Percentiles rank a stretch among this genome's conserved stretches.
Evolutionary conservation across 1,140 invertebrate species (phyloP).

Genomic region (Druon quercuslanigerum): DNA sequence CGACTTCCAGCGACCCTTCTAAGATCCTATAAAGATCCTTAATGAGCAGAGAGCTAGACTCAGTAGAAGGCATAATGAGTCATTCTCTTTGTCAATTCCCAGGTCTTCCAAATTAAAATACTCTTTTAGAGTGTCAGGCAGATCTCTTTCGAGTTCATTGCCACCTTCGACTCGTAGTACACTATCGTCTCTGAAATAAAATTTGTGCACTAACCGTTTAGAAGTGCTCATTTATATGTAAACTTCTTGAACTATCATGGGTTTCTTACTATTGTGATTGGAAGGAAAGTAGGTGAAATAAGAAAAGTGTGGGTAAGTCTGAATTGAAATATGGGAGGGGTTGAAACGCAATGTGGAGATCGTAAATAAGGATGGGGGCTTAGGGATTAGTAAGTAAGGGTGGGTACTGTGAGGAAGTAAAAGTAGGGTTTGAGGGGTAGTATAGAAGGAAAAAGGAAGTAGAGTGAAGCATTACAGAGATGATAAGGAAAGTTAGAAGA

Average conservation of each 20-base stretch:
- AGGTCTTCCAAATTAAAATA: background rate
- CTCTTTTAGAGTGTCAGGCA: background rate
- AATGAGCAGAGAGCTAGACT: background rate
- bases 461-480: too few relatives aligned
- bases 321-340: too few relatives aligned
- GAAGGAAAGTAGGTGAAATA: too few relatives aligned
- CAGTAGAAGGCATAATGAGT: slow-evolving; percentile 6
- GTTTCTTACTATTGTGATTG: too few relatives aligned
- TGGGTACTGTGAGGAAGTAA: too few relatives aligned
- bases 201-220: background rate
- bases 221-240: background rate
- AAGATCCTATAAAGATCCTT: background rate
- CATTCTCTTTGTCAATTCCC: slow-evolving; percentile 1
- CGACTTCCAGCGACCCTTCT: background rate
- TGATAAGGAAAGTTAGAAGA: too few relatives aligned
- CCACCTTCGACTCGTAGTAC: background rate
- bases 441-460: too few relatives aligned
- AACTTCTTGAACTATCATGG: background rate
- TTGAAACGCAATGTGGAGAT: too few relatives aligned
- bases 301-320: too few relatives aligned
- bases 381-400: too few relatives aligned
- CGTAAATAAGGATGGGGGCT: too few relatives aligned
- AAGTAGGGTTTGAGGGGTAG: too few relatives aligned
- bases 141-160: background rate
- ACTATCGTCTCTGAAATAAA: background rate